A percentile compares a stretch with the other conserved stretches of the same genome.
These are phyloP conservation scores for Aphodius granarius DNA, from an alignment of 2,888 invertebrate genomes.

Conservation along the genomic window DNA sequence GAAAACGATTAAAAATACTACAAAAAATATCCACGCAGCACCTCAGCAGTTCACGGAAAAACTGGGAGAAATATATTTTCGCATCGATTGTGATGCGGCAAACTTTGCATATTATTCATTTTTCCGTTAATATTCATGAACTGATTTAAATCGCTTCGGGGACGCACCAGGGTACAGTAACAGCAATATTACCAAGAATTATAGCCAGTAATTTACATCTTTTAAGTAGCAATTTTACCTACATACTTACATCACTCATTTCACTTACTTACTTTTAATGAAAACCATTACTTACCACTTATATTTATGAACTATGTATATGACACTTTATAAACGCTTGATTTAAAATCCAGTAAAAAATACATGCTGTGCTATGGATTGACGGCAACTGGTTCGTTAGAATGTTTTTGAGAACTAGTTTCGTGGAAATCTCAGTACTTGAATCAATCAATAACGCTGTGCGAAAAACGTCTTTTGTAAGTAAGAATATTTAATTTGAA, in stretches of 20 bases:
- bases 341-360: too few species aligned
- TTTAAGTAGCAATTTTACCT: not conserved
- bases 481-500: too few species aligned
- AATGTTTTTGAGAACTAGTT: too few species aligned
- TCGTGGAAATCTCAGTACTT: too few species aligned
- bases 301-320: not conserved
- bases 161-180: not conserved
- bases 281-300: not conserved
- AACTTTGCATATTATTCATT: slow-evolving; percentile 15
- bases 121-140: slow-evolving; percentile 10
- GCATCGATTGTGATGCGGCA: slow-evolving; percentile 4
- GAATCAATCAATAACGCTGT: too few species aligned
- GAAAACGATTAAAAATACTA: too few species aligned
- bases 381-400: too few species aligned
- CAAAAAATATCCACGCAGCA: too few species aligned
- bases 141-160: slow-evolving; percentile 5
- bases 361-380: too few species aligned
- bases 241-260: not conserved
- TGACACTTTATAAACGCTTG: too few species aligned
- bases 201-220: not conserved
- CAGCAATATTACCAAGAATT: not conserved
- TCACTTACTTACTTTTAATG: not conserved
- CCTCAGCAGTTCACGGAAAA: too few species aligned
- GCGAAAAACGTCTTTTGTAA: too few species aligned
- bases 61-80: not conserved